Evolutionary conservation across 2,113 vertebrate genomes (phyloP).

Genomic region (Ornithorhynchus anatinus): DNA sequence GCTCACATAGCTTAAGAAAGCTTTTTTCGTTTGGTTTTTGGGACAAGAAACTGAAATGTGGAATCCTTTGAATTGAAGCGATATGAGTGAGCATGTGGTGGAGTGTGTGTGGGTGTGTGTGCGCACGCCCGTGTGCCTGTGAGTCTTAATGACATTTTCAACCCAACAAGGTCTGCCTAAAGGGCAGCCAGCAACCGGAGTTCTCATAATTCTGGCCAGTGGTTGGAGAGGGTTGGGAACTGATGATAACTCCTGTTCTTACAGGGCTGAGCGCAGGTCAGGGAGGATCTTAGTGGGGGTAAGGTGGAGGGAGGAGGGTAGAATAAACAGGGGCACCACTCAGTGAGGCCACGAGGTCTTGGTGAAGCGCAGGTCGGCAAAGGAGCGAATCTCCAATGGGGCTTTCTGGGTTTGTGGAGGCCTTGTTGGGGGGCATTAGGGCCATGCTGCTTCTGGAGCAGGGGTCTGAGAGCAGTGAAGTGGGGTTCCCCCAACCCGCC

Average conservation of each 20-base stretch:
- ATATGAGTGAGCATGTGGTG: background rate
- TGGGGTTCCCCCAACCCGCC: too few relatives aligned
- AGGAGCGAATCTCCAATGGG: too few relatives aligned
- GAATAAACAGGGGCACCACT: background rate
- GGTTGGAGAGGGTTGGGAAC: background rate
- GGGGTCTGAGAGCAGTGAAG: too few relatives aligned
- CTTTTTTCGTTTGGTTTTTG: background rate
- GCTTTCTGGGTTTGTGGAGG: too few relatives aligned
- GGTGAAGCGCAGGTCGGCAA: too few relatives aligned
- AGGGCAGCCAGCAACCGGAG: slow-evolving; percentile 7
- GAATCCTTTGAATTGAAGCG: too few relatives aligned
- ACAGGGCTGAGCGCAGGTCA: background rate
- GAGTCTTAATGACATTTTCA: background rate
- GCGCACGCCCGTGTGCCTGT: background rate
- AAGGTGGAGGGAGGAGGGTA: background rate
- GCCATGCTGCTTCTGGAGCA: too few relatives aligned
- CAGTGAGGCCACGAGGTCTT: too few relatives aligned
- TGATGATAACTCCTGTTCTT: background rate
- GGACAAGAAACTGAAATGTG: background rate
- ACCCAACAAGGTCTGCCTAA: slow-evolving; percentile 16
- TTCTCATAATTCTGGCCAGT: background rate
- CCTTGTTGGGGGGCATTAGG: background rate
- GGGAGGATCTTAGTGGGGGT: background rate
- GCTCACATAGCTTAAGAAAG: too few relatives aligned
- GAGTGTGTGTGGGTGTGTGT: fast-evolving